A percentile compares a stretch with the other conserved stretches of the same genome.
Evolutionary conservation across 2,797 vertebrate species (phyloP).

Genomic region (Urosaurus nigricauda): DNA sequence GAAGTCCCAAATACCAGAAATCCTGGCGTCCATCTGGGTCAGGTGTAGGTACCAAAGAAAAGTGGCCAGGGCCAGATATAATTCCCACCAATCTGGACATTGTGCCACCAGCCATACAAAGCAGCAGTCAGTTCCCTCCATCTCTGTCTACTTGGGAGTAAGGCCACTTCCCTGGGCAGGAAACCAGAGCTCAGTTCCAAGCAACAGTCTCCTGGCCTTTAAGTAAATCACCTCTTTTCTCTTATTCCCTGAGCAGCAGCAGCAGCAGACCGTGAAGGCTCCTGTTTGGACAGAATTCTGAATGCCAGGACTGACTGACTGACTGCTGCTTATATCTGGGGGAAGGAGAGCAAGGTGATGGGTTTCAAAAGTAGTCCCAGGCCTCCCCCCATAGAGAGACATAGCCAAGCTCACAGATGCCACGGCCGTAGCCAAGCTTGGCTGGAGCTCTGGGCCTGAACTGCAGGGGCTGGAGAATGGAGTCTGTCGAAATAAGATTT

Average conservation of each 20-base stretch:
- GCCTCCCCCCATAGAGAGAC: not conserved
- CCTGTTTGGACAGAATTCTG: not conserved
- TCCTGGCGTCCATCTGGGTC: too few relatives aligned
- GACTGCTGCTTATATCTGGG: not conserved
- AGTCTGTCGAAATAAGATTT: not conserved
- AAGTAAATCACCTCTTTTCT: not conserved
- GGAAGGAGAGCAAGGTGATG: not conserved
- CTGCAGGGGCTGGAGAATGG: not conserved
- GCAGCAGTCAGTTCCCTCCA: too few relatives aligned
- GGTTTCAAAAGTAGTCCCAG: not conserved
- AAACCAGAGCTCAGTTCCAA: not conserved
- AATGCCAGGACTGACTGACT: not conserved
- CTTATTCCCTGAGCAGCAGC: not conserved
- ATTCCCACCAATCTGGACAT: too few relatives aligned
- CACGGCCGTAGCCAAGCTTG: not conserved
- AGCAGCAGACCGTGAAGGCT: too few relatives aligned
- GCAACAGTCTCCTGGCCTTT: not conserved
- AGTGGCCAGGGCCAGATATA: too few relatives aligned
- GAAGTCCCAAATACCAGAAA: not conserved
- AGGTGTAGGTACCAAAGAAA: too few relatives aligned
- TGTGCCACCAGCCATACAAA: too few relatives aligned
- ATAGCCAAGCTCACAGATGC: not conserved
- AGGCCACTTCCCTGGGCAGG: too few relatives aligned
- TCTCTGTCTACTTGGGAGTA: too few relatives aligned
- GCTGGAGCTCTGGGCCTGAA: not conserved